Conservation (phyloP, 2,888 invertebrate species). For the Temnothorax ravouxi region DNA sequence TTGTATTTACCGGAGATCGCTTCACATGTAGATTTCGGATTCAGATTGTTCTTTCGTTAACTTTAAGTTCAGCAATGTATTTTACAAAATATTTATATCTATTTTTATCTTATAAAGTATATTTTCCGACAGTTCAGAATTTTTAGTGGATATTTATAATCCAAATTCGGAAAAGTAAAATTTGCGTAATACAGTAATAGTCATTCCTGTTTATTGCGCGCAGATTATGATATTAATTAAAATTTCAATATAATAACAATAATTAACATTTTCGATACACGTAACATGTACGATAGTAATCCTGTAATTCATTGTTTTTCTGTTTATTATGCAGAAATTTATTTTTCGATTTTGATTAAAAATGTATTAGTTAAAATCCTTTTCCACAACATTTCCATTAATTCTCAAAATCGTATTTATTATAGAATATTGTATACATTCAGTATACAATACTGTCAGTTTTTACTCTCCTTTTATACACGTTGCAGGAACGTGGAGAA, state of each 20-base stretch:
- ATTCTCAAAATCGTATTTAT: constrained; percentile 19
- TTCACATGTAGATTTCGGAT: neutral
- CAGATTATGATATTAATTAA: constrained; percentile 27
- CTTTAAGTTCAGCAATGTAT: neutral
- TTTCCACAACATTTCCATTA: constrained; percentile 38
- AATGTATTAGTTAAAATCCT: constrained; percentile 45
- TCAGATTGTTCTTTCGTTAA: neutral
- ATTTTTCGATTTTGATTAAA: constrained; percentile 32
- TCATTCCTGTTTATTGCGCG: neutral
- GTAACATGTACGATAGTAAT: constrained; percentile 8
- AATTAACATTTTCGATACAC: constrained; percentile 35
- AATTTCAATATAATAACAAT: constrained; percentile 33
- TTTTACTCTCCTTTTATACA: neutral
- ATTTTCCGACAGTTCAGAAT: neutral
- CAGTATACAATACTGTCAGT: neutral
- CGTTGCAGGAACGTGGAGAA: neutral
- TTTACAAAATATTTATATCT: neutral
- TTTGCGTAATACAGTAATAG: neutral
- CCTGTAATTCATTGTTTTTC: constrained; percentile 31
- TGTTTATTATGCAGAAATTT: constrained; percentile 3
- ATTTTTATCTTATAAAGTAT: neutral
- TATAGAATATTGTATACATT: neutral
- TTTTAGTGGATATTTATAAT: neutral
- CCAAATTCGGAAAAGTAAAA: neutral
- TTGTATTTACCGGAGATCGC: neutral